Evolutionary conservation across 2,797 vertebrate genomes (phyloP).

Genomic region (Erpetoichthys calabaricus): DNA sequence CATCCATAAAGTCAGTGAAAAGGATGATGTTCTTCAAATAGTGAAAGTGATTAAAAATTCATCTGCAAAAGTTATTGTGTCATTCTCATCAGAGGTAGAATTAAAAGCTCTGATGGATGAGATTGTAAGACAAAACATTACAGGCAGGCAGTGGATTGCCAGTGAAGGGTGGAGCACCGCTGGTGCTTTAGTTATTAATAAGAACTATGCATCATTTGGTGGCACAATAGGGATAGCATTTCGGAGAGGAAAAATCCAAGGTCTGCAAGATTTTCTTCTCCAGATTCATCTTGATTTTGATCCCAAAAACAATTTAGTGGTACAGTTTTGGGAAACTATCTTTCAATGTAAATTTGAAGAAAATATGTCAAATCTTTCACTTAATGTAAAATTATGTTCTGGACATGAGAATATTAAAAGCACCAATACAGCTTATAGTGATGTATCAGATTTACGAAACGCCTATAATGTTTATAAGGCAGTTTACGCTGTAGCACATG

Average conservation of each 20-base stretch:
- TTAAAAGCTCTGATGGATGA: constrained; percentile 47
- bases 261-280: constrained; percentile 42
- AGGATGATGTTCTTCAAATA: constrained; percentile 32
- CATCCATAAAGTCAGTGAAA: constrained; percentile 44
- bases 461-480: constrained; percentile 55
- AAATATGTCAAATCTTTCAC: constrained; percentile 26
- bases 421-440: constrained; percentile 34
- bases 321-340: constrained; percentile 44
- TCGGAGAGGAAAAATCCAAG: constrained; percentile 41
- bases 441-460: constrained; percentile 48
- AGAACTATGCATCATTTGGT: background rate
- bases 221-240: constrained; percentile 60
- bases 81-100: constrained; percentile 52
- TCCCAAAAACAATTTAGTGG: constrained; percentile 21
- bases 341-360: constrained; percentile 26
- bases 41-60: constrained; percentile 30
- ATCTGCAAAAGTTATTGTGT: constrained; percentile 50
- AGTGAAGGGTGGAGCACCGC: constrained; percentile 61
- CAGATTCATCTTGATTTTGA: constrained; percentile 5
- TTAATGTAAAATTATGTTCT: constrained; percentile 33
- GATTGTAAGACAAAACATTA: constrained; percentile 40
- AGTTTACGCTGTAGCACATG: constrained; percentile 45
- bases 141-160: constrained; percentile 50
- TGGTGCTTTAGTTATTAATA: constrained; percentile 37
- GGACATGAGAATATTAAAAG: constrained; percentile 30